Conservation (phyloP, 2,113 vertebrate genomes). For the Chaenocephalus aceratus region DNA sequence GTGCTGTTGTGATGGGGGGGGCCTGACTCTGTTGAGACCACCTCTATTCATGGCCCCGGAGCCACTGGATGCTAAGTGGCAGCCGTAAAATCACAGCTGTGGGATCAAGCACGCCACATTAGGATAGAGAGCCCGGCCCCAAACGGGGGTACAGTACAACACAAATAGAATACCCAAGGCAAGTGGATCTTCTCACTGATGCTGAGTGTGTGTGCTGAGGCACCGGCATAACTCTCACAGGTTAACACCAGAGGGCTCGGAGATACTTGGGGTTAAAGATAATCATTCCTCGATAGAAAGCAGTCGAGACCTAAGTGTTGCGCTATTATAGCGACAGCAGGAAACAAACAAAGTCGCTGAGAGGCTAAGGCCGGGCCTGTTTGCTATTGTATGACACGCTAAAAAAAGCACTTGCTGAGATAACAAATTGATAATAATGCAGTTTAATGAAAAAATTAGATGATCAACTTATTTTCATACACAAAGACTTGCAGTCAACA, state of each 20-base stretch:
- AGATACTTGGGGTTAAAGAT: background rate
- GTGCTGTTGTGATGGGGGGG: conserved; percentile 58
- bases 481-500: too few species aligned
- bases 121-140: conserved; percentile 51
- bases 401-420: too few species aligned
- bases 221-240: conserved; percentile 7
- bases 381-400: too few species aligned
- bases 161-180: conserved; percentile 36
- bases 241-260: conserved; percentile 11
- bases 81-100: conserved; percentile 82
- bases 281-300: background rate
- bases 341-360: too few species aligned
- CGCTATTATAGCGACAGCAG: too few species aligned
- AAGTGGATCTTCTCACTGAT: conserved; percentile 27
- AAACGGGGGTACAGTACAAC: conserved; percentile 49
- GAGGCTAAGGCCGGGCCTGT: too few species aligned
- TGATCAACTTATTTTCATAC: too few species aligned
- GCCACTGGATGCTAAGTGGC: conserved; percentile 77
- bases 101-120: conserved; percentile 74
- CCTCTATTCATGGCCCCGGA: conserved; percentile 72
- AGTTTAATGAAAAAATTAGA: too few species aligned
- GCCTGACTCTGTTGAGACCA: conserved; percentile 74
- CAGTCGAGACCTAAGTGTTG: background rate
- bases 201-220: background rate
- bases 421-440: too few species aligned